Evolutionary conservation across 1,140 invertebrate genomes (phyloP).

Genomic region (Steinernema feltiae): DNA sequence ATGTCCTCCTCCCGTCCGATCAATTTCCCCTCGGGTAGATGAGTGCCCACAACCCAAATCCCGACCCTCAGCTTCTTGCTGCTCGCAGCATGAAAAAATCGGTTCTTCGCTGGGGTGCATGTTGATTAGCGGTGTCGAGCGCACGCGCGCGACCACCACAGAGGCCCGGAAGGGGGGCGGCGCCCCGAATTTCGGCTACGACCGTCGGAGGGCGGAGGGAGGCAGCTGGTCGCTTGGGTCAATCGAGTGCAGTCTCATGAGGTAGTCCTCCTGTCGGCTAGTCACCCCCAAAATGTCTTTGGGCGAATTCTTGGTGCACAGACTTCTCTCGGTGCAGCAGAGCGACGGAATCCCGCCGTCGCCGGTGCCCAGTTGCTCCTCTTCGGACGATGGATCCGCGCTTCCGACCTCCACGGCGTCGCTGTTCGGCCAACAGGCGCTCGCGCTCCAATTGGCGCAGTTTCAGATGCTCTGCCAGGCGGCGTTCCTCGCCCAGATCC

Average conservation of each 20-base stretch:
- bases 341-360: background rate
- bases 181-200: background rate
- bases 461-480: constrained; percentile 6
- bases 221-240: constrained; percentile 5
- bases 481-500: constrained; percentile 16
- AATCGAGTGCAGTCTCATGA: background rate
- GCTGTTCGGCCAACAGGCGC: background rate
- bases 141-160: background rate
- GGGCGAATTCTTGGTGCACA: background rate
- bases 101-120: constrained; percentile 1
- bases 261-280: background rate
- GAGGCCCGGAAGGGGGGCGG: background rate
- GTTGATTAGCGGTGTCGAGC: constrained; percentile 10
- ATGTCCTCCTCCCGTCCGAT: background rate
- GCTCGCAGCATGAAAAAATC: background rate
- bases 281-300: background rate
- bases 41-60: background rate
- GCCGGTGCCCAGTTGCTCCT: background rate
- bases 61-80: background rate
- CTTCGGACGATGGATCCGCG: background rate
- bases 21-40: constrained; percentile 3
- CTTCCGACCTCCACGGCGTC: background rate
- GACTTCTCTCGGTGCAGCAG: background rate
- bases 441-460: constrained; percentile 7
- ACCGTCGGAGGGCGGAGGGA: background rate